Conservation (phyloP, 2,113 vertebrate species). For the Bubalus kerabau region DNA sequence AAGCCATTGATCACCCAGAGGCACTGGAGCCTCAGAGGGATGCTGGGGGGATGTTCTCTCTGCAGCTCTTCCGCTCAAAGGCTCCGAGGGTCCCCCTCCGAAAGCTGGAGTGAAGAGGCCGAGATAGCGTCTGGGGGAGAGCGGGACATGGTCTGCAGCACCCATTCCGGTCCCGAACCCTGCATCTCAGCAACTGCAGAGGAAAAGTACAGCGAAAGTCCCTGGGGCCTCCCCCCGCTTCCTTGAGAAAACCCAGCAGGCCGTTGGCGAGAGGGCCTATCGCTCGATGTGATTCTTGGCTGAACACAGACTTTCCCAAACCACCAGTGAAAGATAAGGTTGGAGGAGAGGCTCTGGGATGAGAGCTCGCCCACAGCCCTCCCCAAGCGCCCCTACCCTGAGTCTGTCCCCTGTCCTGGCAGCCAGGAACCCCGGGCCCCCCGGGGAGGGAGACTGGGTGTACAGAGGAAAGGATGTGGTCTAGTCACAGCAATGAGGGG, state of each 20-base stretch:
- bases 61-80: not conserved
- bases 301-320: slow-evolving; percentile 59
- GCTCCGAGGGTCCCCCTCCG: not conserved
- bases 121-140: not conserved
- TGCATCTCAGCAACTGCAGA: not conserved
- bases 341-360: not conserved
- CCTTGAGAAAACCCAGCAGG: slow-evolving; percentile 43
- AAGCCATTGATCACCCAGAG: rapidly evolving
- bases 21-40: not conserved
- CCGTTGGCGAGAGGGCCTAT: slow-evolving; percentile 35
- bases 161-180: not conserved
- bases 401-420: not conserved
- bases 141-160: not conserved
- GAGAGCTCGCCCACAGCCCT: not conserved
- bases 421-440: not conserved
- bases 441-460: not conserved
- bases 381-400: not conserved
- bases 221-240: not conserved
- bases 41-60: not conserved
- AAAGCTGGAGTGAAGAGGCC: not conserved
- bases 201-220: not conserved
- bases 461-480: not conserved
- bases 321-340: slow-evolving; percentile 57
- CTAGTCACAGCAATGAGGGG: not conserved
- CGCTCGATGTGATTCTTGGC: not conserved